Base-by-base conservation (phyloP, 2,888 invertebrate genomes). In the Zygaena filipendulae region DNA sequence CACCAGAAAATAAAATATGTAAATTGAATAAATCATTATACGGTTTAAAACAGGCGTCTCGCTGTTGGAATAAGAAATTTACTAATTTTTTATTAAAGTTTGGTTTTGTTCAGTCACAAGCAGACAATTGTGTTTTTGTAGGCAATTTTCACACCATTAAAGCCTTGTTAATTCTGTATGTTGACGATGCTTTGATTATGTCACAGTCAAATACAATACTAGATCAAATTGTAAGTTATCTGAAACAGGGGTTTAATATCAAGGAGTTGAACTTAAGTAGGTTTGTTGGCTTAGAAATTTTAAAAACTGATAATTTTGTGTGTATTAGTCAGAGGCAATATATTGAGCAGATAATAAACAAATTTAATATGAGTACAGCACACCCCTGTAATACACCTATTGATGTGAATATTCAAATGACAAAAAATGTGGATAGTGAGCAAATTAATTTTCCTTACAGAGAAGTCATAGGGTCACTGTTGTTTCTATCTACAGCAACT, bases 401-500 rank as follows among this genome's bases (percentile, higher is more conserved):
- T 16, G 29, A 24, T 29, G 12, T 11, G 13, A 29, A 29, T 29
- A 24, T 29, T 10, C 13, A 24, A 13, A 12, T 29, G 11, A 12
- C 10, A 9, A 23, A n/a, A 29, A 27, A 22, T 22, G 8, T 11
- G 4, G 13, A 16, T 21, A 8, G 22, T 3, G 11, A 12, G 4
- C 4, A 4, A 13, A 10, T 24, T 5, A 20, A 29, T 13, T 29
- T 29, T 21, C 29, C 24, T 19, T 23, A 23, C 19, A 30, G 25
- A 18, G 28, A 28, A 31, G 30, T 33, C 3, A 24, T 42, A 25
- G 42, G 42, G 1, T 29, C 35, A 2, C 30, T 47, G 8, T 23
- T 43, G 13, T 42, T 40, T 35, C 34, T 25, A 22, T 16, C 11
- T 13, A 26, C 36, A 23, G 42, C 29, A 7, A 32, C 40, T 4